Evolutionary conservation across 2,113 vertebrate species (phyloP).

Genomic region (Circaetus cinerascens): DNA sequence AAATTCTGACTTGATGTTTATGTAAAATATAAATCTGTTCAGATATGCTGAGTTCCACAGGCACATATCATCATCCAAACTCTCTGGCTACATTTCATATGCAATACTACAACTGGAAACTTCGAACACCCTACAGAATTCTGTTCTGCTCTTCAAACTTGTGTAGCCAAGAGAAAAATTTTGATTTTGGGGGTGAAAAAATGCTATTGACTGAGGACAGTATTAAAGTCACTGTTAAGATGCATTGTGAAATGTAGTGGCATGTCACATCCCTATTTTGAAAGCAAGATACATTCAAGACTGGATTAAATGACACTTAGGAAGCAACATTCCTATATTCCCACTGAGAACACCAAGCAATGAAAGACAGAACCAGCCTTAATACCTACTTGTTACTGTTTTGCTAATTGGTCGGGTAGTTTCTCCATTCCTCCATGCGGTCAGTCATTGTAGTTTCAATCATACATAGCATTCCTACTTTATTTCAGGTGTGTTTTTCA

Average conservation of each 20-base stretch:
- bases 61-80: neutral
- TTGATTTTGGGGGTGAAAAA: neutral
- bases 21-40: neutral
- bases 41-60: neutral
- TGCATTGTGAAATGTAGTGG: neutral
- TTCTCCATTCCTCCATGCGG: neutral
- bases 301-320: neutral
- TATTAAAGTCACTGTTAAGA: neutral
- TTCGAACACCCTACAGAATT: neutral
- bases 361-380: neutral
- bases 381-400: neutral
- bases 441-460: neutral
- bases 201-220: neutral
- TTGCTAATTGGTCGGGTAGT: neutral
- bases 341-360: neutral
- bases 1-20: neutral
- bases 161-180: neutral
- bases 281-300: neutral
- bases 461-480: neutral
- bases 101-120: neutral
- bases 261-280: neutral
- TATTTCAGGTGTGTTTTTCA: neutral
- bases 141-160: neutral
- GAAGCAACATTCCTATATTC: neutral
- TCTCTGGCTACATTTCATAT: neutral